phyloP scores from a whole-genome alignment of 2,113 vertebrate genomes.

The Arenaria interpres region DNA sequence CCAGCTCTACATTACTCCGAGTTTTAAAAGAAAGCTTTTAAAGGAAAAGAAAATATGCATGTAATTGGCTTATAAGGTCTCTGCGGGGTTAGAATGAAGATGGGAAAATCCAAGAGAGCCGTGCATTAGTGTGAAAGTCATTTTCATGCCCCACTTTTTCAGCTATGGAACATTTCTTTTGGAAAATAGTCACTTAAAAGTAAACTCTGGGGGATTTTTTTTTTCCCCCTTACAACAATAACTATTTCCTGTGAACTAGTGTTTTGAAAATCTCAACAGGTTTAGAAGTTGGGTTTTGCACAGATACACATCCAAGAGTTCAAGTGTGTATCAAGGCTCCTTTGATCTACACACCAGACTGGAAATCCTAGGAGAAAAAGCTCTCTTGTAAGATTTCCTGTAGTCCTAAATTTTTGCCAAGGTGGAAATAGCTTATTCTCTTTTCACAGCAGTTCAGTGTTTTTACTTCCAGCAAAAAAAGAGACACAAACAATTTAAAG shows the following conservation, averaged over 20 bases:
- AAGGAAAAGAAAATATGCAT: not conserved
- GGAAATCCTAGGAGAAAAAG: not conserved
- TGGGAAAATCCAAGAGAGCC: not conserved
- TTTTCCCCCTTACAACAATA: not conserved
- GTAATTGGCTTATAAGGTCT: not conserved
- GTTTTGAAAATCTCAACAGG: not conserved
- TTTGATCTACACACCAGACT: conserved; percentile 21
- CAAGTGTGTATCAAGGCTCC: not conserved
- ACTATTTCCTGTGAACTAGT: not conserved
- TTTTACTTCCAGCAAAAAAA: not conserved
- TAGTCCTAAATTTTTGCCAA: not conserved
- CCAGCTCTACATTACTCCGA: not conserved
- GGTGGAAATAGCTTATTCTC: not conserved
- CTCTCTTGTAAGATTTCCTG: not conserved
- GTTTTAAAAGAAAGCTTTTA: not conserved
- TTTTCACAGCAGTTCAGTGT: not conserved
- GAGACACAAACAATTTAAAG: not conserved
- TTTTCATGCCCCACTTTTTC: not conserved
- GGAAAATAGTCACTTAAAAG: not conserved
- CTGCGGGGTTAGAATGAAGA: not conserved
- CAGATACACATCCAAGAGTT: not conserved
- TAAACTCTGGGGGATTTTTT: not conserved
- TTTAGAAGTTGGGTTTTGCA: not conserved
- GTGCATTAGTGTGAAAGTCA: not conserved
- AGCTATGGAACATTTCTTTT: not conserved